Evolutionary conservation across 2,888 invertebrate genomes (phyloP).

Genomic region (Agrotis ipsilon): DNA sequence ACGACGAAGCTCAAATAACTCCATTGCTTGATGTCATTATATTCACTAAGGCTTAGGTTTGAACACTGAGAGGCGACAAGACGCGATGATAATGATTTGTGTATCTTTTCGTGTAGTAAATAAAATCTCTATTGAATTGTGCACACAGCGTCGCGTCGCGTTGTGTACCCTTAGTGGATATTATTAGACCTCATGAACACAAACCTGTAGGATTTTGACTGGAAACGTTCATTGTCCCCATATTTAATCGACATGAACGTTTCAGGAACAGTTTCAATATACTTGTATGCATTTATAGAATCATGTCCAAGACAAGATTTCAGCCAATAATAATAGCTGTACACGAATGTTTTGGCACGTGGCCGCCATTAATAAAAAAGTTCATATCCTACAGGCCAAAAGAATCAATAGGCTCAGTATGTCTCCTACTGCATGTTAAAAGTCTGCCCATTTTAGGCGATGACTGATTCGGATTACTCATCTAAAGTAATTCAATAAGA

Average conservation of each 20-base stretch:
- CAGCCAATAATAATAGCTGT: not conserved
- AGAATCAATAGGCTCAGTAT: too few species aligned
- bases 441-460: not conserved
- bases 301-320: not conserved
- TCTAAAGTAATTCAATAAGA: not conserved
- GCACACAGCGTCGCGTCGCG: too few species aligned
- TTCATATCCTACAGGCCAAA: too few species aligned
- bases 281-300: slow-evolving; percentile 3
- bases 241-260: not conserved
- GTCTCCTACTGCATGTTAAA: not conserved
- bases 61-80: too few species aligned
- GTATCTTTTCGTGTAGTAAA: too few species aligned
- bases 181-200: not conserved
- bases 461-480: not conserved
- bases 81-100: too few species aligned
- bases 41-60: not conserved
- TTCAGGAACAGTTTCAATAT: not conserved
- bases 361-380: too few species aligned
- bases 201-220: not conserved
- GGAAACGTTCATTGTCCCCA: not conserved
- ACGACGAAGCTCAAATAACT: not conserved
- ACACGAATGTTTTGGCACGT: too few species aligned
- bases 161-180: not conserved
- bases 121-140: too few species aligned
- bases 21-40: not conserved